Percentiles rank a stretch among this genome's conserved stretches.
phyloP scores from a whole-genome alignment of 92 coral and sea anemone species.

The Bergia puertoricense region DNA sequence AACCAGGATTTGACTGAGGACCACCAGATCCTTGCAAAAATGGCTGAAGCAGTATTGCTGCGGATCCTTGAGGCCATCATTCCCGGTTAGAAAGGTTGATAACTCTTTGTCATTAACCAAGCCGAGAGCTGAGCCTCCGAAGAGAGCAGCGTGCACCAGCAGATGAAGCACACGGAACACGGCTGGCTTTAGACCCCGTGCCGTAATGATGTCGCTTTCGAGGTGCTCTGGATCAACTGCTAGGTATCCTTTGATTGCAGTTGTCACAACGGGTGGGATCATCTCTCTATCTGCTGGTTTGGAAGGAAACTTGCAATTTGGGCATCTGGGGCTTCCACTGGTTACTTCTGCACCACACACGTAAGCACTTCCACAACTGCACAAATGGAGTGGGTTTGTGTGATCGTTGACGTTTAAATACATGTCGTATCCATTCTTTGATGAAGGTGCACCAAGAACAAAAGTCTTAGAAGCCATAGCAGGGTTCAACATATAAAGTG shows the following conservation, averaged over 20 bases:
- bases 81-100: constrained; percentile 43
- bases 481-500: constrained; percentile 59
- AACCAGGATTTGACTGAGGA: constrained; percentile 56
- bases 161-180: constrained; percentile 88
- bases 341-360: not conserved
- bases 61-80: constrained; percentile 38
- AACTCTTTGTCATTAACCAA: constrained; percentile 51
- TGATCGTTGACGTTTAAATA: constrained; percentile 5
- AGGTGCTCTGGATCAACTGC: constrained; percentile 13
- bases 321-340: constrained; percentile 43
- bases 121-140: constrained; percentile 73
- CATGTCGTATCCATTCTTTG: constrained; percentile 19
- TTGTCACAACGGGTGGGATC: not conserved
- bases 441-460: constrained; percentile 28
- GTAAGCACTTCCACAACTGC: constrained; percentile 58
- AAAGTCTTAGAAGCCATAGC: not conserved
- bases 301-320: constrained; percentile 41
- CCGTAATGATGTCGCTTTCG: constrained; percentile 39
- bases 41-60: constrained; percentile 65
- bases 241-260: constrained; percentile 46
- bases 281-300: not conserved
- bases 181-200: constrained; percentile 64
- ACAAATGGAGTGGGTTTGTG: constrained; percentile 10
- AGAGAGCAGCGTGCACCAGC: constrained; percentile 75
- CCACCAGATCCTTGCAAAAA: constrained; percentile 63